A percentile compares a stretch with the other conserved stretches of the same genome.
phyloP scores from a whole-genome alignment of 2,113 vertebrate genomes.

The Ophiodon elongatus region DNA sequence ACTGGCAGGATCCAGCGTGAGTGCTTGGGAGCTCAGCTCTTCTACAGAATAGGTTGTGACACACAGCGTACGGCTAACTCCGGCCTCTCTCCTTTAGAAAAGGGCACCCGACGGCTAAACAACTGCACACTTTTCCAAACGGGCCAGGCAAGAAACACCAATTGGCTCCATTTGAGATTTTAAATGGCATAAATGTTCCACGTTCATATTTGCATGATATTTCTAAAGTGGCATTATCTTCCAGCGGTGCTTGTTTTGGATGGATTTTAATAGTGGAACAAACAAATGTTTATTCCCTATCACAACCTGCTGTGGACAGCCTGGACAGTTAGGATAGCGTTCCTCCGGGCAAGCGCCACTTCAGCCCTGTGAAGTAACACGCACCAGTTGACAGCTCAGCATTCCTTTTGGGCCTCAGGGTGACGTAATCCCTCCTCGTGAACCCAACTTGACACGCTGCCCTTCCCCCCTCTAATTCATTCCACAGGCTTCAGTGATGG shows the following conservation, averaged over 20 bases:
- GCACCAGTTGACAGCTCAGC: conserved; percentile 66
- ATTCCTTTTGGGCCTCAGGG: conserved; percentile 41
- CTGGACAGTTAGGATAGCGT: not conserved
- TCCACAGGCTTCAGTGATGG: not conserved
- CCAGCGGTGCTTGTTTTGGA: not conserved
- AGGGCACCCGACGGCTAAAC: conserved; percentile 3
- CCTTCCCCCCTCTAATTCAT: conserved; percentile 3
- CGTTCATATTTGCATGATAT: not conserved
- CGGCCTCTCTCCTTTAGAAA: not conserved
- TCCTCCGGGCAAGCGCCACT: not conserved
- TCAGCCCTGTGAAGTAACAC: conserved; percentile 27
- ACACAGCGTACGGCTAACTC: conserved; percentile 24
- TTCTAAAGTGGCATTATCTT: not conserved
- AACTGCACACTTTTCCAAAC: not conserved
- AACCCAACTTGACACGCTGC: conserved; percentile 36
- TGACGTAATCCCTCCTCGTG: conserved; percentile 55
- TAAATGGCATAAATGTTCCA: not conserved
- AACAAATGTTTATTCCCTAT: not conserved
- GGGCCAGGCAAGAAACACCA: not conserved
- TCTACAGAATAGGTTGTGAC: conserved; percentile 44
- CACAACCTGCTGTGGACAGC: not conserved
- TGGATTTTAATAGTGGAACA: not conserved
- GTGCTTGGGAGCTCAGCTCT: conserved; percentile 36
- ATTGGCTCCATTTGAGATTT: not conserved
- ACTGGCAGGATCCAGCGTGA: conserved; percentile 15